Base-by-base conservation (phyloP, 1,140 invertebrate genomes). In the Phenacoccus solenopsis region DNA sequence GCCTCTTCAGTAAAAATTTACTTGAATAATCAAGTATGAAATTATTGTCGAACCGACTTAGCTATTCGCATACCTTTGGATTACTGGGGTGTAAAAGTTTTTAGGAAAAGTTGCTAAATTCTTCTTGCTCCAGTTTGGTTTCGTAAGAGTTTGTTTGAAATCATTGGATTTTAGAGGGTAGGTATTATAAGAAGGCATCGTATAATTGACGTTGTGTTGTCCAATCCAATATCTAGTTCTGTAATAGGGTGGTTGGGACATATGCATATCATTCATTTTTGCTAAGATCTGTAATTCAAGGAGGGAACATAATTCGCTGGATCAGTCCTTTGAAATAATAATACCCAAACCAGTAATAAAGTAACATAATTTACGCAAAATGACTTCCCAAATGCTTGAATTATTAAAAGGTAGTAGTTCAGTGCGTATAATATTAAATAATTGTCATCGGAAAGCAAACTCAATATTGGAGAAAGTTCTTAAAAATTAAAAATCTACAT, bases 21-120 rank as follows among this genome's bases (percentile, higher is more conserved):
- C n/a, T n/a, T n/a, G n/a, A n/a, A n/a, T n/a, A n/a, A n/a, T n/a
- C n/a, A n/a, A n/a, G n/a, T n/a, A 38, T 38, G n/a, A 38, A n/a
- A 38, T 10, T 38, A 38, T 9, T 38, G 9, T 38, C 32, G 9
- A 5, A 49, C 13, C 4, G 38, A 64, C 4, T 25, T 59, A 7
- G 20, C 5, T 69, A 82, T 72, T 89, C 83, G 56, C 82, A 84
- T 38, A 88, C 77, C 12, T 91, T 87, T 80, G 88, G 87, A 5
- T 85, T 82, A 78, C 93, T 89, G 93, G 90, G 71, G 86, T 83
- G 78, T 97, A 98, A 76, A 98, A 93, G 79, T 96, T 89, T 81
- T 98, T 98, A 71, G 88, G 83, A 78, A 98, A 96, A 20, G 88
- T 87, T 72, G 86, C 84, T 22, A 98, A 79, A 71, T 81, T 74